A percentile compares a stretch with the other conserved stretches of the same genome.
Evolutionary conservation across 2,888 invertebrate genomes (phyloP).

Genomic region (Eupithecia subumbrata): DNA sequence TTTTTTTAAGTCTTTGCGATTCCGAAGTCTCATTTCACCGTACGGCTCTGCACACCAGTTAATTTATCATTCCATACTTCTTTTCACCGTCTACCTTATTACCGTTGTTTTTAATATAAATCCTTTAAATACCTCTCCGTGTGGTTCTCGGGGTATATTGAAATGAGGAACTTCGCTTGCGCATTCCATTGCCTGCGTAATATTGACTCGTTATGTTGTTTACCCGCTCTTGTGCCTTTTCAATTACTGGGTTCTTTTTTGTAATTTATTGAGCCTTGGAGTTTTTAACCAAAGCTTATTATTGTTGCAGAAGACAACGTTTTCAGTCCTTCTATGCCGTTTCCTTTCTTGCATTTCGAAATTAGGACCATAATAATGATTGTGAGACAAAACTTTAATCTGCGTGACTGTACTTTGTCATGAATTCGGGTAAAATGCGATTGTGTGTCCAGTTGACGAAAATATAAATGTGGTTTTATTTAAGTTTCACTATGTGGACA

Average conservation of each 20-base stretch:
- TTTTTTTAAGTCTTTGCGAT: slow-evolving; percentile 46
- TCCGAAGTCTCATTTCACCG: slow-evolving; percentile 49
- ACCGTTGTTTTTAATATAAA: slow-evolving; percentile 45
- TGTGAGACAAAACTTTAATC: too few species aligned
- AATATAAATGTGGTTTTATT: too few species aligned
- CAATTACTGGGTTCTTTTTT: not conserved
- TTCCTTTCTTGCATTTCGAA: too few species aligned
- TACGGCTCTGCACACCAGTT: slow-evolving; percentile 55
- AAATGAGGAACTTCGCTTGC: slow-evolving; percentile 60
- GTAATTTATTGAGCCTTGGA: not conserved
- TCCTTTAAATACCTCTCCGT: slow-evolving; percentile 54
- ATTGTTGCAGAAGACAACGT: not conserved
- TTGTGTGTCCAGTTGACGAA: too few species aligned
- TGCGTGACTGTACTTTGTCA: too few species aligned
- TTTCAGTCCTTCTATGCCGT: too few species aligned
- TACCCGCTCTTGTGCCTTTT: slow-evolving; percentile 18
- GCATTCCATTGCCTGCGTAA: slow-evolving; percentile 47
- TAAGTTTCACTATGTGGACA: too few species aligned
- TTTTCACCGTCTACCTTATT: not conserved
- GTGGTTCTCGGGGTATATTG: slow-evolving; percentile 66
- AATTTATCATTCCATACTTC: not conserved
- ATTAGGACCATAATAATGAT: too few species aligned
- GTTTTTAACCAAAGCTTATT: not conserved
- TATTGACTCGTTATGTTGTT: slow-evolving; percentile 38
- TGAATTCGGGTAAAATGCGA: too few species aligned